Percentiles rank a stretch among this genome's conserved stretches.
Evolutionary conservation across 2,888 invertebrate species (phyloP).

Genomic region (Troilus luridus): DNA sequence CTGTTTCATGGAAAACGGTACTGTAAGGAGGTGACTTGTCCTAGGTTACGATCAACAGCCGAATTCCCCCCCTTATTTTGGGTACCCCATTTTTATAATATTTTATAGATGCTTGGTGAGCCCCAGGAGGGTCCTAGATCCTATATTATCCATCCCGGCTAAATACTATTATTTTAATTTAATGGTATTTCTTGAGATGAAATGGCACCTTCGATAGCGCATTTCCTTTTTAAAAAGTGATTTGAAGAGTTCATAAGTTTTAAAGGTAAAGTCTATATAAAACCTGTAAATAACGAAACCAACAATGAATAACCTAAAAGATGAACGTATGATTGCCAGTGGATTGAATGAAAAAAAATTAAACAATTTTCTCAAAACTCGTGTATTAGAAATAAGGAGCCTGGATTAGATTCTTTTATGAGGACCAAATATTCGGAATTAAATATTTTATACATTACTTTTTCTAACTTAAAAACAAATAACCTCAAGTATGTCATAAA

Average conservation of each 20-base stretch:
- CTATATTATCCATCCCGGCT: too few relatives aligned
- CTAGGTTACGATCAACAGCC: too few relatives aligned
- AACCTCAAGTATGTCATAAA: background rate
- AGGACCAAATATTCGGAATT: background rate
- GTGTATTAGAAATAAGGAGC: background rate
- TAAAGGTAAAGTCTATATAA: background rate
- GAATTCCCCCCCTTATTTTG: too few relatives aligned
- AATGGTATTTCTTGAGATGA: too few relatives aligned
- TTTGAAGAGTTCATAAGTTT: background rate
- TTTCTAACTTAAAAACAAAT: background rate
- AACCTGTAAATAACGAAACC: background rate
- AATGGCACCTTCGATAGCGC: too few relatives aligned
- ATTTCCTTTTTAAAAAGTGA: background rate
- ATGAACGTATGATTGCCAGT: background rate
- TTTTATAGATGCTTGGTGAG: too few relatives aligned
- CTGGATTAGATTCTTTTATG: background rate
- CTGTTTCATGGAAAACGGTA: too few relatives aligned
- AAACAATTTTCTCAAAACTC: background rate
- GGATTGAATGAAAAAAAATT: background rate
- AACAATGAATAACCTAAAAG: background rate
- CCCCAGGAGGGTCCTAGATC: too few relatives aligned
- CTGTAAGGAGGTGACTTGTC: too few relatives aligned
- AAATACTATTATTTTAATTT: background rate
- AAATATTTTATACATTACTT: background rate
- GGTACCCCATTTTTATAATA: too few relatives aligned